These are phyloP conservation scores for Pomatostomus ruficeps DNA, from an alignment of 2,113 vertebrate genomes.

Conservation along the genomic window DNA sequence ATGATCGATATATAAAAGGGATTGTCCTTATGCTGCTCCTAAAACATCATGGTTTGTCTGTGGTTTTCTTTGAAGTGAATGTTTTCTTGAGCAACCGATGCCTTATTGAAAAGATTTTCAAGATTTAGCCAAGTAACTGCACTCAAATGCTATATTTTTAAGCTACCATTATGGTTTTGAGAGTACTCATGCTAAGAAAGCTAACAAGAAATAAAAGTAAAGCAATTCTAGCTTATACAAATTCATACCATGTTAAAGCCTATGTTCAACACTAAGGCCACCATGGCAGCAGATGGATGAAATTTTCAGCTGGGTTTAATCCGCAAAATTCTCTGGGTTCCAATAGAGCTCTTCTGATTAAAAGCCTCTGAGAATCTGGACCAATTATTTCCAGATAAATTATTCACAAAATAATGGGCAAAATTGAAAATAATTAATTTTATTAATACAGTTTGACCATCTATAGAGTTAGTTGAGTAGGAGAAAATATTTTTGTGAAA, in stretches of 20 bases:
- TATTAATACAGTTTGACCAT: neutral
- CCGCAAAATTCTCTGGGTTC: neutral
- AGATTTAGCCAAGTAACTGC: neutral
- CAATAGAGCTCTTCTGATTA: slow-evolving; percentile 24
- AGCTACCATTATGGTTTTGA: neutral
- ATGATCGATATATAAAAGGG: neutral
- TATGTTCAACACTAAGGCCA: neutral
- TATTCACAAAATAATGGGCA: slow-evolving; percentile 28
- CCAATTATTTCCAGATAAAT: slow-evolving; percentile 46
- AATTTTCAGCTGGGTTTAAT: slow-evolving; percentile 4
- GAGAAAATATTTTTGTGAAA: neutral
- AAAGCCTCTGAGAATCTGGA: slow-evolving; percentile 24
- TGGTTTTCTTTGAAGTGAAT: neutral
- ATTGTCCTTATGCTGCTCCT: neutral
- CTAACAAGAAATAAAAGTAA: neutral
- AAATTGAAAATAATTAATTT: slow-evolving; percentile 38
- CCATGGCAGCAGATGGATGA: neutral
- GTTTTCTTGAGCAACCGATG: neutral
- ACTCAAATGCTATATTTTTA: neutral
- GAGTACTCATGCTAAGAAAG: neutral
- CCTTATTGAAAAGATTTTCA: neutral
- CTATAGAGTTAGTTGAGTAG: neutral
- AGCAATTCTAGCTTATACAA: neutral
- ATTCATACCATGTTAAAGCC: neutral
- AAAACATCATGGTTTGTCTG: neutral